Percentiles rank a stretch among this genome's conserved stretches.
Evolutionary conservation across 1,140 invertebrate genomes (phyloP).

Genomic region (Cephus cinctus): DNA sequence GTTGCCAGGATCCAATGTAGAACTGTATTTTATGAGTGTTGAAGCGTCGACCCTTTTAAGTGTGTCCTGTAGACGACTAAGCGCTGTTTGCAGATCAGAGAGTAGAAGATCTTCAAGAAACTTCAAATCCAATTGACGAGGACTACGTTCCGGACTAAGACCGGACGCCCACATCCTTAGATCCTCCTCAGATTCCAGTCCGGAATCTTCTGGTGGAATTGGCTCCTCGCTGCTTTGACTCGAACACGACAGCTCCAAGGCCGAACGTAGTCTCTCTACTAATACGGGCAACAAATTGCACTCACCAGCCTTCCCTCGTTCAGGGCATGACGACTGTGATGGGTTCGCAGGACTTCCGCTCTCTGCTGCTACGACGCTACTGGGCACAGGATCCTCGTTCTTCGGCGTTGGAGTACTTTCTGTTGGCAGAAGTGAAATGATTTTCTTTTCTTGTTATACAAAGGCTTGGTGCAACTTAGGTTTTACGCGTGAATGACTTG

Average conservation of each 20-base stretch:
- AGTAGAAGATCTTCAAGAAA: slow-evolving; percentile 60
- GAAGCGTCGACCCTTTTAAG: slow-evolving; percentile 60
- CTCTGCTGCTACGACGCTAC: slow-evolving; percentile 16
- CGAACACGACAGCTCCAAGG: slow-evolving; percentile 44
- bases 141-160: no score
- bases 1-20: slow-evolving; percentile 53
- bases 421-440: slow-evolving; percentile 23
- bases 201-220: slow-evolving; percentile 33
- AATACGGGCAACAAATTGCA: slow-evolving; percentile 55
- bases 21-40: slow-evolving; percentile 54
- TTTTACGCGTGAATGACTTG: neutral
- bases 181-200: slow-evolving; percentile 38
- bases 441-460: neutral
- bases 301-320: slow-evolving; percentile 38
- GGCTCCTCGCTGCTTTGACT: slow-evolving; percentile 33
- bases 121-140: slow-evolving; percentile 41
- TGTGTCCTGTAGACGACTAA: slow-evolving; percentile 71
- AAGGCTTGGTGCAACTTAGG: neutral
- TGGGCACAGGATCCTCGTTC: slow-evolving; percentile 21
- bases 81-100: slow-evolving; percentile 75
- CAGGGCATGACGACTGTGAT: neutral
- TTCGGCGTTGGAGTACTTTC: slow-evolving; percentile 23
- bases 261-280: slow-evolving; percentile 50
- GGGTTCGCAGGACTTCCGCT: slow-evolving; percentile 16
- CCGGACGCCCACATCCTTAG: slow-evolving; percentile 33